Evolutionary conservation across 2,888 invertebrate genomes (phyloP).

Genomic region (Eugnorisma glareosa): DNA sequence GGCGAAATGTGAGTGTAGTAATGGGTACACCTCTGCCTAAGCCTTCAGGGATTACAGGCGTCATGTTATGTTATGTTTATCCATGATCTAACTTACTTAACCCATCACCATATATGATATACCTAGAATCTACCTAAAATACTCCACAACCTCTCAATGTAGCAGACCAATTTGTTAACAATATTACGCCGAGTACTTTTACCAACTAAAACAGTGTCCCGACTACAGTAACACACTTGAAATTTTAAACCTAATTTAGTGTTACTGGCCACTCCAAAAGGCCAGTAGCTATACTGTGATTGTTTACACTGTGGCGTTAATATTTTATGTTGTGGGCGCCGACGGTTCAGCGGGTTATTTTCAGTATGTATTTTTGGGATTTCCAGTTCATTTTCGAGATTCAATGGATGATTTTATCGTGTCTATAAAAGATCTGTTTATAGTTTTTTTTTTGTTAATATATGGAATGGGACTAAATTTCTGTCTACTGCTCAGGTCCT

Average conservation of each 20-base stretch:
- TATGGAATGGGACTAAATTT: not conserved
- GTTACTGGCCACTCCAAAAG: slow-evolving; percentile 54
- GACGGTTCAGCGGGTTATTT: slow-evolving; percentile 28
- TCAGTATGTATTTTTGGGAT: slow-evolving; percentile 22
- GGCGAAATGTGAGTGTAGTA: not conserved
- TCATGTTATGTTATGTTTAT: not conserved
- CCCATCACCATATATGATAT: not conserved
- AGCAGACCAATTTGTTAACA: slow-evolving; percentile 10
- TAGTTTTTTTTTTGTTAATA: not conserved
- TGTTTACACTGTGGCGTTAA: slow-evolving; percentile 58
- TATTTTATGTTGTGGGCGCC: slow-evolving; percentile 54
- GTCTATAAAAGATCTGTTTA: not conserved
- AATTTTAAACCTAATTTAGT: slow-evolving; percentile 66
- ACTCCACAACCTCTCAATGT: not conserved
- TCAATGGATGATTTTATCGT: not conserved
- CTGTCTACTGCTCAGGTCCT: not conserved
- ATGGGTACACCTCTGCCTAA: not conserved
- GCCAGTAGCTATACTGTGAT: slow-evolving; percentile 35
- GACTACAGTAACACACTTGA: slow-evolving; percentile 43
- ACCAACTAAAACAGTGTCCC: slow-evolving; percentile 13
- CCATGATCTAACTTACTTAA: not conserved
- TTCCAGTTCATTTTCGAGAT: not conserved
- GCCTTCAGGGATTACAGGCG: not conserved
- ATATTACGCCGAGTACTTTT: slow-evolving; percentile 16
- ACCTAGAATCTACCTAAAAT: not conserved